phyloP scores from a whole-genome alignment of 2,797 vertebrate species.

The Novumbra hubbsi region DNA sequence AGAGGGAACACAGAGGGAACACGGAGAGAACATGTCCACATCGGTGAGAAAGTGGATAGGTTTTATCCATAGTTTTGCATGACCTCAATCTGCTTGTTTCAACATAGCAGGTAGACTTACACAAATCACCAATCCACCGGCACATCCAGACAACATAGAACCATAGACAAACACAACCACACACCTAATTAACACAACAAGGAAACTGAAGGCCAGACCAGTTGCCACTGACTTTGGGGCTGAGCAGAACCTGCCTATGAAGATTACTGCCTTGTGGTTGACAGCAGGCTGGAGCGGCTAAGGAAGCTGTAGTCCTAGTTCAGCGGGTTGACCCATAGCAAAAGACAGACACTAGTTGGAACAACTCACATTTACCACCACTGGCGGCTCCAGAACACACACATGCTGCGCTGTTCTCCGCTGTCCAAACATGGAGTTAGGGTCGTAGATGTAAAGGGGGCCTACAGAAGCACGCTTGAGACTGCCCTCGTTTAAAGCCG shows the following conservation, averaged over 20 bases:
- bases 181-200: not conserved
- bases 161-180: slow-evolving; percentile 14
- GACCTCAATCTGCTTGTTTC: not conserved
- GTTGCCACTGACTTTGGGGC: slow-evolving; percentile 34
- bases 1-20: no score
- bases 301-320: not conserved
- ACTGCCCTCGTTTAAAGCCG: slow-evolving; percentile 61
- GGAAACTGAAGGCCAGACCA: not conserved
- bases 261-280: slow-evolving; percentile 20
- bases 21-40: no score
- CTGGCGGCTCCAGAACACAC: slow-evolving; percentile 40
- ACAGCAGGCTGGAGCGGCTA: not conserved
- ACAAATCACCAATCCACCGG: not conserved
- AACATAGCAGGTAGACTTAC: not conserved
- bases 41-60: not conserved
- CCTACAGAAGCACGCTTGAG: slow-evolving; percentile 67
- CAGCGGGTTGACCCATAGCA: slow-evolving; percentile 17
- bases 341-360: slow-evolving; percentile 37
- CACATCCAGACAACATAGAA: slow-evolving; percentile 10
- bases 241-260: slow-evolving; percentile 30
- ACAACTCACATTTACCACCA: slow-evolving; percentile 19
- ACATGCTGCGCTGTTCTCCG: slow-evolving; percentile 55
- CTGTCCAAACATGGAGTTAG: slow-evolving; percentile 49
- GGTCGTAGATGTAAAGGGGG: slow-evolving; percentile 43
- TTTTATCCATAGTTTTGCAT: not conserved